Evolutionary conservation across 2,113 vertebrate genomes (phyloP), one percentile per base, ranked within the genome.

Genomic region (Stegostoma tigrinum): DNA sequence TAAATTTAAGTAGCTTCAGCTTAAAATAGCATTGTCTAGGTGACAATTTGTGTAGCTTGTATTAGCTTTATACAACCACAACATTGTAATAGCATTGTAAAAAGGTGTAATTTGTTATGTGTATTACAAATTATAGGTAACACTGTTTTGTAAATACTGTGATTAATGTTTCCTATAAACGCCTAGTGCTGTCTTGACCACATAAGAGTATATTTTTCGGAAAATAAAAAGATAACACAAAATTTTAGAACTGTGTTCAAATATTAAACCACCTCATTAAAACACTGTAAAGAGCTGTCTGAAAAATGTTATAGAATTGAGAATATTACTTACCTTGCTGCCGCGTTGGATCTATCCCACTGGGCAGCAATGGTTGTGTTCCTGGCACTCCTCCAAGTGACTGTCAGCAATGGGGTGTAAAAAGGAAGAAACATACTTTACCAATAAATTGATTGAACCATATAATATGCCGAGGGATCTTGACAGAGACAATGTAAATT

Each of bases 261-360:
- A 17, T n/a, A 4, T 61, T 90, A 30, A 14, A 90, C 15, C 52
- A 34, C 19, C 24, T 90, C 30, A 30, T 93, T 21, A 23, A n/a
- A 67, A 7, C n/a, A 38, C 19, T 38, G 1, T 21, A 3, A 91
- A 93, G 34, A 93, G 42, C 27, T 93, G 15, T 5, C 38, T 66
- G 89, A 93, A 93, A n/a, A 23, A 72, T 27, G 70, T 90, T 90
- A 34, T 61, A n/a, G 23, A 95, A 95, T 21, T 45, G n/a, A 27
- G 38, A 38, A 38, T 52, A 2, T 14, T 34, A 52, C 90, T 97
- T 70, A 99, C 99, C 99, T 98, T 99, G 99, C 97, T 99, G 99
- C 97, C 99, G 98, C 96, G 98, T 98, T 96, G 98, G 99, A 97
- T 99, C 99, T 98, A 99, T 99, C 96, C 98, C 99, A 80, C 98